phyloP scores from a whole-genome alignment of 2,888 invertebrate genomes.

The Sinodicranocentrus sp. region DNA sequence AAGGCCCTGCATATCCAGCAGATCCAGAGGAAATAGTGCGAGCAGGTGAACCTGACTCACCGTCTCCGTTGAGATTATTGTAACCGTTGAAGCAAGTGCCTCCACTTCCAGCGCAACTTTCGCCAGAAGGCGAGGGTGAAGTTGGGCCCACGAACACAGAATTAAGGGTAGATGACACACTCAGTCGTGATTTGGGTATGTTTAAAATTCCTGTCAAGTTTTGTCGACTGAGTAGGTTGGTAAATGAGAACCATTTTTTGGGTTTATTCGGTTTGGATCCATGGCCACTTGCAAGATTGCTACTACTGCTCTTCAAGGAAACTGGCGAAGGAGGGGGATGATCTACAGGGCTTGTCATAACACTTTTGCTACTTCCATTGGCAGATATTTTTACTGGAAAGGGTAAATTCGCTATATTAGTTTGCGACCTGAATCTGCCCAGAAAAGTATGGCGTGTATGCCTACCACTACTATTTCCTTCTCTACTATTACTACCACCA shows the following conservation, averaged over 20 bases:
- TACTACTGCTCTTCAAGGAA: conserved; percentile 61
- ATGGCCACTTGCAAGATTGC: conserved; percentile 31
- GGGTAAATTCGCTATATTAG: conserved; percentile 59
- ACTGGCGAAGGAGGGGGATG: conserved; percentile 58
- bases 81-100: conserved; percentile 57
- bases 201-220: conserved; percentile 73
- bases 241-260: conserved; percentile 76
- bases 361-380: conserved; percentile 71
- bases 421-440: conserved; percentile 73
- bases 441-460: conserved; percentile 62
- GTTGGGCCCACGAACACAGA: conserved; percentile 72
- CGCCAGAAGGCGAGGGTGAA: conserved; percentile 66
- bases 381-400: conserved; percentile 57
- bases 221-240: conserved; percentile 74
- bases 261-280: conserved; percentile 58
- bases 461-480: conserved; percentile 38
- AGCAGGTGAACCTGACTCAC: conserved; percentile 5
- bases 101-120: conserved; percentile 58
- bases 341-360: conserved; percentile 72
- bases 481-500: conserved; percentile 11
- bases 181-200: conserved; percentile 73
- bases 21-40: conserved; percentile 10
- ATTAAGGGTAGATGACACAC: conserved; percentile 75
- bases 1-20: conserved; percentile 40
- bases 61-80: conserved; percentile 59